phyloP scores from a whole-genome alignment of 1,140 invertebrate genomes.

The Lordiphosa clarofinis region DNA sequence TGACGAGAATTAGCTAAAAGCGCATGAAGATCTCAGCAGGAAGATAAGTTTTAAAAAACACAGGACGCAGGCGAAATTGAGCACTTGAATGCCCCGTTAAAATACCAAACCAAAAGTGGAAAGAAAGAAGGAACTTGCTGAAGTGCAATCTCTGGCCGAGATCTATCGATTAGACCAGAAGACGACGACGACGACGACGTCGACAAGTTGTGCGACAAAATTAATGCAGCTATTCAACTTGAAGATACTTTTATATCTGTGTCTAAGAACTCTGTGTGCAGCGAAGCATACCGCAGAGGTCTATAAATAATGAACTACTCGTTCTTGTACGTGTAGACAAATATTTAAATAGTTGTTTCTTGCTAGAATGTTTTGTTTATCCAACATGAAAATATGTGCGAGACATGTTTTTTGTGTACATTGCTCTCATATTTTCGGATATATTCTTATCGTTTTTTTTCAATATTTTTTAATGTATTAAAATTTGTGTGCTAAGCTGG shows the following conservation, averaged over 20 bases:
- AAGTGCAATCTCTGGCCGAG: slow-evolving; percentile 33
- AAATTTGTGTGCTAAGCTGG: background rate
- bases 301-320: slow-evolving; percentile 45
- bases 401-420: background rate
- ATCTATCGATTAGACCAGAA: slow-evolving; percentile 46
- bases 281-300: background rate
- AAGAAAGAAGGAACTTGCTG: slow-evolving; percentile 7
- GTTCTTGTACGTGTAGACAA: background rate
- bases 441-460: slow-evolving; percentile 1
- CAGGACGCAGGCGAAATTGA: slow-evolving; percentile 53
- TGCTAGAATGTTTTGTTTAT: slow-evolving; percentile 17
- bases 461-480: background rate
- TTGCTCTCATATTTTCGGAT: no score
- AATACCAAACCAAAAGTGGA: slow-evolving; percentile 1
- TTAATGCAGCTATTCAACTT: slow-evolving; percentile 4
- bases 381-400: background rate
- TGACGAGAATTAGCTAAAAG: slow-evolving; percentile 64
- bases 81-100: slow-evolving; percentile 58
- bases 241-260: background rate
- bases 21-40: slow-evolving; percentile 64
- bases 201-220: slow-evolving; percentile 5
- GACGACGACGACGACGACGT: slow-evolving; percentile 5
- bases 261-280: background rate
- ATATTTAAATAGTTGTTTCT: background rate
- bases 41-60: slow-evolving; percentile 41